These are phyloP conservation scores for Canis aureus DNA, from an alignment of 2,113 vertebrate genomes.

Conservation along the genomic window DNA sequence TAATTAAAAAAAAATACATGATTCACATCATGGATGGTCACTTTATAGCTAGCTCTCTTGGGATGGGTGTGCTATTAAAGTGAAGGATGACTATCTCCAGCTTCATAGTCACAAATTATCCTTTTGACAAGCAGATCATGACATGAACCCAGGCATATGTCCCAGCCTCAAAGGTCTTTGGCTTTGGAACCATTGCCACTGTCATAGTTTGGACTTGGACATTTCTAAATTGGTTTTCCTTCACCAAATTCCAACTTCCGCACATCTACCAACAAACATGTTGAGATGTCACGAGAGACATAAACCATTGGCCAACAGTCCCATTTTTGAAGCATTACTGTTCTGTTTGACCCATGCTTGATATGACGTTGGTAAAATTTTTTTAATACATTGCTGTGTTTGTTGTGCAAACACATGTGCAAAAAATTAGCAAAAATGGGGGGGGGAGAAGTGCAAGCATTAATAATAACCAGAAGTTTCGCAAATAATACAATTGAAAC, in stretches of 20 bases:
- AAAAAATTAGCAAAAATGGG: neutral
- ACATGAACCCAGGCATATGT: neutral
- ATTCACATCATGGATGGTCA: neutral
- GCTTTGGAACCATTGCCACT: neutral
- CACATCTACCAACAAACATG: neutral
- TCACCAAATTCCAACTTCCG: neutral
- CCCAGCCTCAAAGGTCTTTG: neutral
- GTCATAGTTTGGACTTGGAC: neutral
- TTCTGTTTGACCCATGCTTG: neutral
- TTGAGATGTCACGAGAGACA: neutral
- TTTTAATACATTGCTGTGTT: neutral
- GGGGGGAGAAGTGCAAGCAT: neutral
- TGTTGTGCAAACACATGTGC: neutral
- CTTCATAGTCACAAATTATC: neutral
- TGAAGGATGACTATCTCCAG: neutral
- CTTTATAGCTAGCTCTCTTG: neutral
- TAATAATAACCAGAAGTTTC: neutral
- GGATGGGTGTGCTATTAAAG: neutral
- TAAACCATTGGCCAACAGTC: neutral
- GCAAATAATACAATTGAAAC: neutral
- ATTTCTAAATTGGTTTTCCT: neutral
- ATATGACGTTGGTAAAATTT: fast-evolving
- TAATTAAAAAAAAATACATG: neutral
- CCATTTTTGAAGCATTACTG: neutral
- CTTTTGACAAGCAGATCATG: neutral